Conservation (phyloP, 2,888 invertebrate species). For the Athripsodes cinereus region DNA sequence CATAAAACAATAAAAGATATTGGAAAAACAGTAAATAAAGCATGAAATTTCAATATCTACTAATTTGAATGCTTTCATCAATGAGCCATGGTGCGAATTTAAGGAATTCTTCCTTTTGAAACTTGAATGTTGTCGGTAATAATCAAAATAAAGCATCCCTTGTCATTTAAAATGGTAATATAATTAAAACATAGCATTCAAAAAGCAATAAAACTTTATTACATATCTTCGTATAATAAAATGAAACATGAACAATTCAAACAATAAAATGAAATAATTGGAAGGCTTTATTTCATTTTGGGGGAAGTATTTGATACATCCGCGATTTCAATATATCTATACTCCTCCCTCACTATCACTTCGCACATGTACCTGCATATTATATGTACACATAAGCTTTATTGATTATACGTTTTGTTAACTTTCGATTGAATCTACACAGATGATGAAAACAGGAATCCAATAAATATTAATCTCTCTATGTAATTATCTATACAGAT, state of each 20-base stretch:
- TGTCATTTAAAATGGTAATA: not conserved
- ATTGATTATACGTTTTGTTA: no score
- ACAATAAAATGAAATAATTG: conserved; percentile 1
- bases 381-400: no score
- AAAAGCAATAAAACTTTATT: conserved; percentile 1
- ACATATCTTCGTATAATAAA: not conserved
- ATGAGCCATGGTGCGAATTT: not conserved
- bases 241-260: not conserved
- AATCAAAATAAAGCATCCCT: not conserved
- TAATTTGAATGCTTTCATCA: not conserved
- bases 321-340: not conserved
- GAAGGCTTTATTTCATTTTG: not conserved
- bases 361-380: no score
- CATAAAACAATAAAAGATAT: not conserved
- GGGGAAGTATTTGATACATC: not conserved
- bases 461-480: no score
- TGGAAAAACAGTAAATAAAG: not conserved
- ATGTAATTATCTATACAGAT: no score
- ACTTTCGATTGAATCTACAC: no score
- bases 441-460: no score
- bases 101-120: not conserved
- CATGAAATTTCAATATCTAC: not conserved
- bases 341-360: no score
- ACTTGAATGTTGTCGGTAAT: not conserved
- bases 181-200: not conserved